These are phyloP conservation scores for Cryptus viduatorius DNA, from an alignment of 2,888 invertebrate genomes.

Conservation along the genomic window DNA sequence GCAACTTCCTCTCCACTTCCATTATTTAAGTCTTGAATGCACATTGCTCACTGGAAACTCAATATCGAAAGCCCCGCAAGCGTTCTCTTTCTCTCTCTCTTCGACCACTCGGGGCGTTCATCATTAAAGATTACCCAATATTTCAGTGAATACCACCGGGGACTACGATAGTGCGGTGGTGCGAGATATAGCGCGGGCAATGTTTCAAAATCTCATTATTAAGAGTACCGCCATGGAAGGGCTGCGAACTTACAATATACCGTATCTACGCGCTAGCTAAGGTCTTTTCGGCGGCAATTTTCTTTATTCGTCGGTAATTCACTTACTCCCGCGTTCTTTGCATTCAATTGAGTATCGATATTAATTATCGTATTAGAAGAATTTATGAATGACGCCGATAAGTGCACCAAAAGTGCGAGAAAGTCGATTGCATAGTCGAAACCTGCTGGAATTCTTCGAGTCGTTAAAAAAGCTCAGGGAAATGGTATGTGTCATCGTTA, in stretches of 20 bases:
- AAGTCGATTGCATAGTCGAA: not conserved
- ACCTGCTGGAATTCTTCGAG: not conserved
- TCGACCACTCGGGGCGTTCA: slow-evolving; percentile 26
- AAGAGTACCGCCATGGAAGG: slow-evolving; percentile 5
- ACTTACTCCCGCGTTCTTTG: not conserved
- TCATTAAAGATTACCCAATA: slow-evolving; percentile 35
- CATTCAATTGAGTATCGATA: slow-evolving; percentile 2
- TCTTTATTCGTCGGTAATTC: slow-evolving; percentile 25
- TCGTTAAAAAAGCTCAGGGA: slow-evolving; percentile 2
- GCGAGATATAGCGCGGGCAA: not conserved
- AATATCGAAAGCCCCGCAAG: slow-evolving; percentile 22
- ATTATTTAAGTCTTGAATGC: slow-evolving; percentile 4
- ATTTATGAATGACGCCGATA: slow-evolving; percentile 16
- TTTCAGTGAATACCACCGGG: slow-evolving; percentile 8
- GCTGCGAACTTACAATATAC: slow-evolving; percentile 1
- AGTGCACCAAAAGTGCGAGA: not conserved
- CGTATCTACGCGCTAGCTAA: not conserved
- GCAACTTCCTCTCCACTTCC: not conserved
- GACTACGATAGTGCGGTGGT: not conserved
- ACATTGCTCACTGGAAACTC: slow-evolving; percentile 27
- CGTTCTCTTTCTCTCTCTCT: not conserved
- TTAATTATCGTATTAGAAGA: slow-evolving; percentile 19
- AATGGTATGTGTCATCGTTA: slow-evolving; percentile 27
- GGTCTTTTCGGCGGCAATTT: not conserved
- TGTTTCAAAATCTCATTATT: slow-evolving; percentile 41